phyloP scores from a whole-genome alignment of 2,888 invertebrate genomes.

The Eupithecia inturbata region DNA sequence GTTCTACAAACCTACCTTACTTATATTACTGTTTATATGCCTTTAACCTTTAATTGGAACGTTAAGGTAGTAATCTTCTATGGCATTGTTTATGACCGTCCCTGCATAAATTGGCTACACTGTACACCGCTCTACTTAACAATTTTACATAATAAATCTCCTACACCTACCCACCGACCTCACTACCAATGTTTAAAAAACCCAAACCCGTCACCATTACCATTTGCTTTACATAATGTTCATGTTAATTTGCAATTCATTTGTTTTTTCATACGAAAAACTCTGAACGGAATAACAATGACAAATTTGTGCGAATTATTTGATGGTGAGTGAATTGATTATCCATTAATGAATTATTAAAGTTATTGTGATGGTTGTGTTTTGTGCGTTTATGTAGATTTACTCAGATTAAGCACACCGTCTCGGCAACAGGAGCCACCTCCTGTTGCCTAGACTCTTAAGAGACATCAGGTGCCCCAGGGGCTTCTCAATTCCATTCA shows the following conservation, averaged over 20 bases:
- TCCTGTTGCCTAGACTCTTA: too few relatives aligned
- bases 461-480: too few relatives aligned
- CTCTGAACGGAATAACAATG: conserved; percentile 28
- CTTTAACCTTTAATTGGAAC: background rate
- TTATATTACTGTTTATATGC: background rate
- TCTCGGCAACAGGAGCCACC: too few relatives aligned
- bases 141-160: conserved; percentile 12
- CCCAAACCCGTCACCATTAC: conserved; percentile 30
- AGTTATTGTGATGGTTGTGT: background rate
- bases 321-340: background rate
- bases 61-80: background rate
- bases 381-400: background rate
- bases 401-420: too few relatives aligned
- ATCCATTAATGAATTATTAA: background rate
- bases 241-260: conserved; percentile 54
- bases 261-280: conserved; percentile 34
- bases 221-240: conserved; percentile 51
- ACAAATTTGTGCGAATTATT: conserved; percentile 23
- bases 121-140: background rate
- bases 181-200: conserved; percentile 28
- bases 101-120: background rate
- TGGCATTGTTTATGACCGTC: background rate
- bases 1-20: background rate
- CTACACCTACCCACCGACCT: background rate
- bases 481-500: too few relatives aligned